These are phyloP conservation scores for Carassius auratus DNA, from an alignment of 2,113 vertebrate species.

Conservation along the genomic window DNA sequence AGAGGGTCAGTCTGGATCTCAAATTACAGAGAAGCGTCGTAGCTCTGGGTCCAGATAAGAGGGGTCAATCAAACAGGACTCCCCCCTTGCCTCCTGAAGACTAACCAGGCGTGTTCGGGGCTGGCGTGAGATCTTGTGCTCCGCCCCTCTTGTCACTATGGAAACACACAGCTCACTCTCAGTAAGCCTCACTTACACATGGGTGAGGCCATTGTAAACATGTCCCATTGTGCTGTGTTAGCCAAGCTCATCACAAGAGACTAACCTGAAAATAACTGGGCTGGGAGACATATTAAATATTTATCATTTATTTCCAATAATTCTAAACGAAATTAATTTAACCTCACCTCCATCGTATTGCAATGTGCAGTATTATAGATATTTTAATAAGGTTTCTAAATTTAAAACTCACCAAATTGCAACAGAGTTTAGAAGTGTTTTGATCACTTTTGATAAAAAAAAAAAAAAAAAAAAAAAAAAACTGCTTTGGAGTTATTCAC, in stretches of 20 bases:
- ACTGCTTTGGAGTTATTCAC: background rate
- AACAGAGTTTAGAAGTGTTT: background rate
- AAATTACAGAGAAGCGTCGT: conserved; percentile 54
- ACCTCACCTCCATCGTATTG: background rate
- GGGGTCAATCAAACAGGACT: conserved; percentile 29
- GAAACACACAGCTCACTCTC: conserved; percentile 58
- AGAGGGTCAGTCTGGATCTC: conserved; percentile 8
- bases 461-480: background rate
- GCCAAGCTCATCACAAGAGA: background rate
- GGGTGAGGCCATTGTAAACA: conserved; percentile 12
- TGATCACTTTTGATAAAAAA: background rate
- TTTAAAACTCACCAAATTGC: background rate
- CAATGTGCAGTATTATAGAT: background rate
- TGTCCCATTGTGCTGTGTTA: background rate
- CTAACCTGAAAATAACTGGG: background rate
- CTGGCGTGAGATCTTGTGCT: conserved; percentile 51
- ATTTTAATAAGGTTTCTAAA: background rate
- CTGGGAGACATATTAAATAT: conserved; percentile 1
- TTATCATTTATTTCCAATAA: background rate
- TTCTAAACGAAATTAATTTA: background rate
- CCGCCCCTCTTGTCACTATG: conserved; percentile 53
- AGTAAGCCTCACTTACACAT: conserved; percentile 12
- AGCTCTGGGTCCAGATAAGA: conserved; percentile 19
- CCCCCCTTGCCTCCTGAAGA: conserved; percentile 58
- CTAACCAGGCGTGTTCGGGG: conserved; percentile 60